Evolutionary conservation across 64 coral and sea anemone species (phyloP).

Genomic region (Cladopsammia gracilis): DNA sequence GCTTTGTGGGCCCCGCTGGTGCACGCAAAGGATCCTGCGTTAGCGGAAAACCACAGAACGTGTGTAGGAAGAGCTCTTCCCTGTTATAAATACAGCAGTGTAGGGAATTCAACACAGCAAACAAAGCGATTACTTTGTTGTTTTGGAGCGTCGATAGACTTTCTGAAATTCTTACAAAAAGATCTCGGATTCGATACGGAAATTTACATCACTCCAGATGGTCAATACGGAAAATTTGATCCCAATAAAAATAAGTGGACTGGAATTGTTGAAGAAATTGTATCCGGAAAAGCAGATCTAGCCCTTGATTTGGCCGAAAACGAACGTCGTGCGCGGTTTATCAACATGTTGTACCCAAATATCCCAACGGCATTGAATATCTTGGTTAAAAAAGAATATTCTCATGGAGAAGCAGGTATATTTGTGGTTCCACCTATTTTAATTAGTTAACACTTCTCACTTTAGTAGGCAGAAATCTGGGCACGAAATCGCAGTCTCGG

Average conservation of each 20-base stretch:
- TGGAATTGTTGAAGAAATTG: slow-evolving; percentile 50
- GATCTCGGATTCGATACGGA: slow-evolving; percentile 51
- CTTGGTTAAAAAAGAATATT: slow-evolving; percentile 21
- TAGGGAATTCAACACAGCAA: background rate
- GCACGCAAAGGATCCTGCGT: background rate
- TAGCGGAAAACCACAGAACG: background rate
- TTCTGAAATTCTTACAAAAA: slow-evolving; percentile 54
- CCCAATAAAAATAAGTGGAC: slow-evolving; percentile 1
- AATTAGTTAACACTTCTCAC: no score
- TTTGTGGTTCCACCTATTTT: background rate
- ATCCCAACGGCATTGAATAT: slow-evolving; percentile 51
- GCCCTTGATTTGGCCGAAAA: slow-evolving; percentile 5
- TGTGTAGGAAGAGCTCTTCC: slow-evolving; percentile 10
- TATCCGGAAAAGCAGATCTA: slow-evolving; percentile 39
- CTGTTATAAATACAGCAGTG: background rate
- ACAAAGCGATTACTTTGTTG: slow-evolving; percentile 42
- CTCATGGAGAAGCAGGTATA: background rate
- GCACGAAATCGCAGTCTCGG: no score
- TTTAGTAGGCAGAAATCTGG: no score
- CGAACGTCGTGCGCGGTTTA: background rate
- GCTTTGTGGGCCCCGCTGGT: slow-evolving; percentile 27
- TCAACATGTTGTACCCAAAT: slow-evolving; percentile 31
- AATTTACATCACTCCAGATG: slow-evolving; percentile 63
- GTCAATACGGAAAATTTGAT: slow-evolving; percentile 44
- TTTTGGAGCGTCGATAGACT: slow-evolving; percentile 62